Conservation (phyloP, 2,888 invertebrate genomes). For the Eristalis arbustorum region DNA sequence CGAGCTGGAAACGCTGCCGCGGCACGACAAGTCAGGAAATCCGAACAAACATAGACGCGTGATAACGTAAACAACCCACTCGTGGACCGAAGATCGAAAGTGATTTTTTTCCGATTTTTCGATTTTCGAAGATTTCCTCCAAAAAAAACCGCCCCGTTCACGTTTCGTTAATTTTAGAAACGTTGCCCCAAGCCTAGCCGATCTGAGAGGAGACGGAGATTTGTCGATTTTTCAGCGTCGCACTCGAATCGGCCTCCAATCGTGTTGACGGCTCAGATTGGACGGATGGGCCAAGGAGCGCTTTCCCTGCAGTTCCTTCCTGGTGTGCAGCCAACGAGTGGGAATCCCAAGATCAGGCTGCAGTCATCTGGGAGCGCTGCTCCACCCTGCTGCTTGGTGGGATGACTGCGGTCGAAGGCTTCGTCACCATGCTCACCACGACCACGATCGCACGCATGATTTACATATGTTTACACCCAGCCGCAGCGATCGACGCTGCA, state of each 20-base stretch:
- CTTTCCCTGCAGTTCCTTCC: conserved; percentile 29
- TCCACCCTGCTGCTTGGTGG: not conserved
- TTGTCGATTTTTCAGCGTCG: conserved; percentile 52
- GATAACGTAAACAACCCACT: conserved; percentile 61
- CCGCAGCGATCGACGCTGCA: conserved; percentile 63
- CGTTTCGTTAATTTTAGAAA: conserved; percentile 53
- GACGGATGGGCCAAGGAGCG: not conserved
- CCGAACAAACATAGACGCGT: conserved; percentile 67
- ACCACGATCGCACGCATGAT: conserved; percentile 61
- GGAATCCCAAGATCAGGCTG: conserved; percentile 39
- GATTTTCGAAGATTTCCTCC: conserved; percentile 11
- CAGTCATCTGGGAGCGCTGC: conserved; percentile 33
- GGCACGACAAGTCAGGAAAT: conserved; percentile 61
- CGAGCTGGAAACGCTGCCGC: not conserved
- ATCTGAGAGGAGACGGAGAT: conserved; percentile 14
- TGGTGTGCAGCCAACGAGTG: conserved; percentile 35
- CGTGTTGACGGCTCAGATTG: conserved; percentile 54
- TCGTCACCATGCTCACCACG: conserved; percentile 61
- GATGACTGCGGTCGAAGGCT: conserved; percentile 37
- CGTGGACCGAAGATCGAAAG: conserved; percentile 44
- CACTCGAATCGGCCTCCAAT: conserved; percentile 52
- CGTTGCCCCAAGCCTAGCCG: conserved; percentile 46
- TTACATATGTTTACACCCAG: conserved; percentile 72
- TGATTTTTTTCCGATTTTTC: conserved; percentile 39
- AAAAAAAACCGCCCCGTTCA: not conserved